phyloP scores from a whole-genome alignment of 2,797 vertebrate genomes.

The Sciurus carolinensis region DNA sequence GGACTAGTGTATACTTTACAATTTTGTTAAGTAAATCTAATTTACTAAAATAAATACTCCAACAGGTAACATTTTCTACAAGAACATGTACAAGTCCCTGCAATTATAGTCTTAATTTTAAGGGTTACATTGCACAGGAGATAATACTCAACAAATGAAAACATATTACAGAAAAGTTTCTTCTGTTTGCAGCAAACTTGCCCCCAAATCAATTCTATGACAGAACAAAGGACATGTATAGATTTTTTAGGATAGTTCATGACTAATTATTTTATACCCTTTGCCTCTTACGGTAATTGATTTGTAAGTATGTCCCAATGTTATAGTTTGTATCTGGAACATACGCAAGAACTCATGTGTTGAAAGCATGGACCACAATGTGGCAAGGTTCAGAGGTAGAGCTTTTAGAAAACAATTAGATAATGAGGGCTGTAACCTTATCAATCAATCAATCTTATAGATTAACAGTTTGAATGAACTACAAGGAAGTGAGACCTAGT shows the following conservation, averaged over 20 bases:
- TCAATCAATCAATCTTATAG: too few relatives aligned
- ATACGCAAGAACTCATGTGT: too few relatives aligned
- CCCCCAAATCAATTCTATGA: constrained; percentile 52
- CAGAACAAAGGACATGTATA: constrained; percentile 17
- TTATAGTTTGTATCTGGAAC: too few relatives aligned
- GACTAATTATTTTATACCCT: constrained; percentile 32
- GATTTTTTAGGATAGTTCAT: not conserved
- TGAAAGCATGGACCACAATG: too few relatives aligned
- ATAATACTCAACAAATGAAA: constrained; percentile 39
- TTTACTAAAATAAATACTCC: not conserved
- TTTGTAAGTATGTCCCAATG: constrained; percentile 33
- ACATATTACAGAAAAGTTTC: not conserved
- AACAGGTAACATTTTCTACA: constrained; percentile 39
- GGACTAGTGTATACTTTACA: not conserved
- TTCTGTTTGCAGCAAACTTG: constrained; percentile 26
- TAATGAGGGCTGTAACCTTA: too few relatives aligned
- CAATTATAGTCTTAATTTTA: constrained; percentile 29
- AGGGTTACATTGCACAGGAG: not conserved
- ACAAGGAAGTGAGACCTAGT: too few relatives aligned
- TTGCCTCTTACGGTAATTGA: not conserved
- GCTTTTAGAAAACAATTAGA: too few relatives aligned
- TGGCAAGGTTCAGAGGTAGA: too few relatives aligned
- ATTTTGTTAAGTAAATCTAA: constrained; percentile 17
- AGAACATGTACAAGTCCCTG: not conserved
- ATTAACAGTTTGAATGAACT: too few relatives aligned